Base-by-base conservation (phyloP, 2,888 invertebrate genomes). In the Eilema depressum region DNA sequence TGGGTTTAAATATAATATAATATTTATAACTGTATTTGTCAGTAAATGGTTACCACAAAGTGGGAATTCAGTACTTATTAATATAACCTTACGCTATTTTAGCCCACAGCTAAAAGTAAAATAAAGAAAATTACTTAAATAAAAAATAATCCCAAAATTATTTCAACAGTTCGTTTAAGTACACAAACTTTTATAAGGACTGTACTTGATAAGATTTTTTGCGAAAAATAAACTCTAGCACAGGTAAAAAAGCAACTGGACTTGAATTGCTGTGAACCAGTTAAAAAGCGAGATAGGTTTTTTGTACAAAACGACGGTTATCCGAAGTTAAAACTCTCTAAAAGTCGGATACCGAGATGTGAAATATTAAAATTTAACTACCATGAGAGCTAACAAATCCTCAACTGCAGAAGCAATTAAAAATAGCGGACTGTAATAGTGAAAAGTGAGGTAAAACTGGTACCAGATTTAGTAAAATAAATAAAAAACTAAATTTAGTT, bases 291-390 rank as follows among this genome's bases (percentile, higher is more conserved):
- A 62, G 28, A 59, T 67, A 73, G 62, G 69, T 66, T 73, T 72
- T 65, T 37, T 37, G 23, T 68, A 53, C 23, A 70, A 74, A 74
- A 75, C 47, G n/a, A 68, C 57, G 20, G 20, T 20, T 60, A 53
- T 33, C 63, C 63, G 60, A 66, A 65, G 64, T 68, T 63, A 33
- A 26, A 68, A 61, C 71, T 71, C 59, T 56, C 66, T n/a, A 60
- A 71, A 74, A 57, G 37, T 47, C 61, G 41, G 47, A 76, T 71
- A 66, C 47, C 25, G 63, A 71, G 72, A 75, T 68, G 75, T 82
- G 76, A 85, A 84, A 84, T 85, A 83, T 85, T 76, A 83, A 81
- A 84, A 79, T 83, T 82, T 73, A 82, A 81, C 82, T 78, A 78
- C 70, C 75, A 72, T 63, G 76, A 78, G 73, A 77, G 78, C 74